Evolutionary conservation across 2,113 vertebrate genomes (phyloP).

Genomic region (Casuarius casuarius): DNA sequence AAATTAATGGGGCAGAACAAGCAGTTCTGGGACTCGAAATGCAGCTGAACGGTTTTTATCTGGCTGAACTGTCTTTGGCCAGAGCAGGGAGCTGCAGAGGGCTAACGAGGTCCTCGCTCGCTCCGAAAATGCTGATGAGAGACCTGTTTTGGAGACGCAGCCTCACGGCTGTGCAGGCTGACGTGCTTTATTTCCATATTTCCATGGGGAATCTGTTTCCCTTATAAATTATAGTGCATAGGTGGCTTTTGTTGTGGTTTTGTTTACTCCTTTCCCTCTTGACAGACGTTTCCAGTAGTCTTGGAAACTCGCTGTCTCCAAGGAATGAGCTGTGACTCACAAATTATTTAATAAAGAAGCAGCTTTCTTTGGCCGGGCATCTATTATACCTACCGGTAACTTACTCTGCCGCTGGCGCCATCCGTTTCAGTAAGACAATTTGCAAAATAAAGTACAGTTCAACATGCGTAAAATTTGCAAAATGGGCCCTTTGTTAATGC

Average conservation of each 20-base stretch:
- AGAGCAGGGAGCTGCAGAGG: neutral
- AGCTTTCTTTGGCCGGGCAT: neutral
- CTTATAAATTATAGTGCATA: neutral
- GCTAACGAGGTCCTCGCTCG: neutral
- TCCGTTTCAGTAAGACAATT: accelerated
- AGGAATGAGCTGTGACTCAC: conserved; percentile 4
- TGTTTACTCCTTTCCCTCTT: neutral
- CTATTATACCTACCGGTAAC: neutral
- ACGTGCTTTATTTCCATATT: neutral
- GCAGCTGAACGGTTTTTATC: no score
- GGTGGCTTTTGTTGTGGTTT: neutral
- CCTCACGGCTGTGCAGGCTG: neutral
- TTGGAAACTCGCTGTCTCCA: conserved; percentile 13
- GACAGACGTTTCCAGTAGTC: neutral
- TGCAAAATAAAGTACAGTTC: neutral
- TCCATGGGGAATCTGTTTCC: neutral
- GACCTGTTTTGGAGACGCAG: neutral
- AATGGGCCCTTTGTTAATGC: neutral
- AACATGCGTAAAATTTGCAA: neutral
- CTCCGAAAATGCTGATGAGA: accelerated
- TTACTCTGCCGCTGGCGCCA: neutral
- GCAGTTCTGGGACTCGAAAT: neutral
- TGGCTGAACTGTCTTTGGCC: neutral
- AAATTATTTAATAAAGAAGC: neutral
- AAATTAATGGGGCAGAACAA: neutral